Conservation (phyloP, 2,888 invertebrate genomes). For the Punctoribates punctum region DNA sequence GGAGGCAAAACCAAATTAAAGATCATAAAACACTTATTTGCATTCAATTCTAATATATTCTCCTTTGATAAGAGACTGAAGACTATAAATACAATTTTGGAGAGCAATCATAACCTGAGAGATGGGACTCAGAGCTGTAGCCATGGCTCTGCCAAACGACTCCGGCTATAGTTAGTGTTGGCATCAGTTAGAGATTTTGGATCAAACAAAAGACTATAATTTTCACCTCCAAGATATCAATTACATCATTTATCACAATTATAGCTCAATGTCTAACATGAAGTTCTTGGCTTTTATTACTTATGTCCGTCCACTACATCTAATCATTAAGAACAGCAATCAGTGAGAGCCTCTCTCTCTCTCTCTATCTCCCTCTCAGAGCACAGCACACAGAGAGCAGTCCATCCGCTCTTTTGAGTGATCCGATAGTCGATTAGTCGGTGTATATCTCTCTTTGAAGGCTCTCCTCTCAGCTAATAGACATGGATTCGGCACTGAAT, state of each 20-base stretch:
- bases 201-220: slow-evolving; percentile 19
- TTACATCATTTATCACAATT: slow-evolving; percentile 27
- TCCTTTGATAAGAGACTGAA: no score
- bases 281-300: background rate
- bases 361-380: no score
- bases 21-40: background rate
- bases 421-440: background rate
- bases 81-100: background rate
- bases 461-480: background rate
- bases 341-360: no score
- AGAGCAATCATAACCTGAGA: no score
- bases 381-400: background rate
- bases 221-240: slow-evolving; percentile 23
- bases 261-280: slow-evolving; percentile 14
- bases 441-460: background rate
- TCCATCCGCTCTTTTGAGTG: background rate
- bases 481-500: no score
- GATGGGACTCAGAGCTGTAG: no score
- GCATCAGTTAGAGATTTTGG: background rate
- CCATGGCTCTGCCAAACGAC: no score
- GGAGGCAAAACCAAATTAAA: slow-evolving; percentile 5
- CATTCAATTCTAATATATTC: background rate
- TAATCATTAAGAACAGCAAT: background rate
- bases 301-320: background rate
- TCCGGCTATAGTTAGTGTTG: background rate